Conservation (phyloP, 2,888 invertebrate species). For the Bellardia pandia region DNA sequence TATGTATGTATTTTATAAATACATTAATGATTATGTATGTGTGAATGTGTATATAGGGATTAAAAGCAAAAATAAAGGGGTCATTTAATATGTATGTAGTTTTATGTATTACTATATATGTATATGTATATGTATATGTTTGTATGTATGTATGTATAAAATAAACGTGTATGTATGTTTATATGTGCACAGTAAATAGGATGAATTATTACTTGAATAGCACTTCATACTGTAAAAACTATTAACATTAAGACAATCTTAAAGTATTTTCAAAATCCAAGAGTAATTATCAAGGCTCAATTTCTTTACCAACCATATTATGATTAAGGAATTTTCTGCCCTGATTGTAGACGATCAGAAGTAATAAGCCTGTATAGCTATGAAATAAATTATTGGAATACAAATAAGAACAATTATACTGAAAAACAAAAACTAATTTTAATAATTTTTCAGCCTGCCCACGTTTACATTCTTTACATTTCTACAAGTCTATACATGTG, state of each 20-base stretch:
- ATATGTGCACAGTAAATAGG: constrained; percentile 27
- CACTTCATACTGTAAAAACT: constrained; percentile 17
- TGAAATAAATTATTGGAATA: no score
- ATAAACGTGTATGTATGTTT: not conserved
- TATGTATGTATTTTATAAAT: constrained; percentile 18
- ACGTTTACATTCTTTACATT: not conserved
- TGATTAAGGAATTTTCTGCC: no score
- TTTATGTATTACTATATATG: constrained; percentile 28
- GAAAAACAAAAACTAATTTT: not conserved
- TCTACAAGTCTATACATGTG: constrained; percentile 1
- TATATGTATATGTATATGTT: not conserved
- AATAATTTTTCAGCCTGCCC: not conserved
- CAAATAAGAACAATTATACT: no score
- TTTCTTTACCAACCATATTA: no score
- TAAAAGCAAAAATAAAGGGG: constrained; percentile 66
- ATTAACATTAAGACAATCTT: not conserved
- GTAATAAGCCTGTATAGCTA: no score
- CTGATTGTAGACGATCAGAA: no score
- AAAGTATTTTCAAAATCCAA: not conserved
- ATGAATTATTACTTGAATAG: constrained; percentile 52
- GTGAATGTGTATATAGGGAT: constrained; percentile 48
- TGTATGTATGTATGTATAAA: not conserved
- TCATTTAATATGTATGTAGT: constrained; percentile 49
- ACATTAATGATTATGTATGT: constrained; percentile 6
- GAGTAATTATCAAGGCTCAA: no score